Evolutionary conservation across 2,888 invertebrate species (phyloP).

Genomic region (Euplagia quadripunctaria): DNA sequence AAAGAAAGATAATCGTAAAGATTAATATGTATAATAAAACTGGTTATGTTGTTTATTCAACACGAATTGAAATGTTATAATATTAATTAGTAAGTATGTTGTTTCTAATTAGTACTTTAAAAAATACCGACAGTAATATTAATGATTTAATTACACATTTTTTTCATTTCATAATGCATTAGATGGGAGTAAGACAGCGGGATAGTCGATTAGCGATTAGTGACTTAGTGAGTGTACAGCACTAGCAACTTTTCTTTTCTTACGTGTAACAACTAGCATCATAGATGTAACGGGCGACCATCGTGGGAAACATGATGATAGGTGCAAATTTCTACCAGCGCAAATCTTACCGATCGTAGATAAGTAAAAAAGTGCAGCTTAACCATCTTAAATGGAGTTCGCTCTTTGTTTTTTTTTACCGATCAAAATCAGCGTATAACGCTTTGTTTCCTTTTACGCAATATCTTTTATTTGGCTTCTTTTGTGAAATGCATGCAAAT

Average conservation of each 20-base stretch:
- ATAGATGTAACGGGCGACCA: slow-evolving; percentile 33
- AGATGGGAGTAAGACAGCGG: slow-evolving; percentile 16
- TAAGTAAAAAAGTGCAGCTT: slow-evolving; percentile 62
- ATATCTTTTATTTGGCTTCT: slow-evolving; percentile 50
- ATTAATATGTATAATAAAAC: background rate
- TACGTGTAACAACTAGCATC: slow-evolving; percentile 19
- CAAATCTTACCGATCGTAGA: slow-evolving; percentile 69
- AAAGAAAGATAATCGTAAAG: too few species aligned
- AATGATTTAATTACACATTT: slow-evolving; percentile 28
- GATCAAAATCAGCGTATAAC: slow-evolving; percentile 62
- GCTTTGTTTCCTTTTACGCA: slow-evolving; percentile 60
- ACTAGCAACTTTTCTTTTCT: slow-evolving; percentile 37
- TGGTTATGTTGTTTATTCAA: slow-evolving; percentile 9
- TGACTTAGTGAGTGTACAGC: slow-evolving; percentile 18
- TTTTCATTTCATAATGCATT: slow-evolving; percentile 31
- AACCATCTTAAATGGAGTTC: slow-evolving; percentile 56
- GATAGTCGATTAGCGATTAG: slow-evolving; percentile 17
- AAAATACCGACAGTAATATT: slow-evolving; percentile 20
- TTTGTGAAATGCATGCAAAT: slow-evolving; percentile 57
- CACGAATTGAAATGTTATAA: slow-evolving; percentile 19
- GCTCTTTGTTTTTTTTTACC: slow-evolving; percentile 54
- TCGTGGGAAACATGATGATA: slow-evolving; percentile 62
- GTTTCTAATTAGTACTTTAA: slow-evolving; percentile 19
- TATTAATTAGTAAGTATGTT: slow-evolving; percentile 12
- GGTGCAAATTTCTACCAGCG: slow-evolving; percentile 70